phyloP scores from a whole-genome alignment of 2,113 vertebrate species.

The Datnioides undecimradiatus region DNA sequence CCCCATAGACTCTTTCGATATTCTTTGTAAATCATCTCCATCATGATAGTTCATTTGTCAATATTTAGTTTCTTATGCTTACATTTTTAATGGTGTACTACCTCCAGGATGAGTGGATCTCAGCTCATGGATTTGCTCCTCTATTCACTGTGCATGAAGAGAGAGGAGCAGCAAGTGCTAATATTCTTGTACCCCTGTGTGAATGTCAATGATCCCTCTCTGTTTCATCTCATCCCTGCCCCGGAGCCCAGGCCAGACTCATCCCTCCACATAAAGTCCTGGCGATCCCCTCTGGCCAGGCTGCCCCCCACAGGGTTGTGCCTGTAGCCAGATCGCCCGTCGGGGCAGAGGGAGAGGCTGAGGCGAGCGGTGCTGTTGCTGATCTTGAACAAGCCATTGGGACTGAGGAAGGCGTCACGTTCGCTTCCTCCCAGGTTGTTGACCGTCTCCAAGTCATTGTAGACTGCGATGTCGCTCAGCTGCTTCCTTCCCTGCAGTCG shows the following conservation, averaged over 20 bases:
- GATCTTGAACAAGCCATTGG: constrained; percentile 81
- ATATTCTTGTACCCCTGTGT: constrained; percentile 45
- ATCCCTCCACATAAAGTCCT: constrained; percentile 83
- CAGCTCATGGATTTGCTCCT: constrained; percentile 41
- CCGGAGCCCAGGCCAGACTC: constrained; percentile 60
- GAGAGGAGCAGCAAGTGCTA: constrained; percentile 78
- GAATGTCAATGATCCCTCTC: neutral
- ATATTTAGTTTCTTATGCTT: constrained; percentile 27
- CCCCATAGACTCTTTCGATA: constrained; percentile 56
- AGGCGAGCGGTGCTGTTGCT: constrained; percentile 82
- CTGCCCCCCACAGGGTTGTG: constrained; percentile 62
- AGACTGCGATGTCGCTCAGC: constrained; percentile 79
- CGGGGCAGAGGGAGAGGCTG: constrained; percentile 75
- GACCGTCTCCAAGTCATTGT: constrained; percentile 84
- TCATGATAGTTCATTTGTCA: constrained; percentile 50
- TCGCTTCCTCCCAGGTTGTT: constrained; percentile 84
- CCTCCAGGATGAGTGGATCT: constrained; percentile 39
- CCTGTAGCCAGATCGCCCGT: constrained; percentile 64
- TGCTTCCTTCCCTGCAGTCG: constrained; percentile 79
- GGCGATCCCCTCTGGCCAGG: constrained; percentile 61
- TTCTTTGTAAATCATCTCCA: constrained; percentile 58
- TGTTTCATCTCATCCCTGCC: constrained; percentile 74
- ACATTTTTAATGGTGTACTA: constrained; percentile 17
- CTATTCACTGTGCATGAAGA: constrained; percentile 37
- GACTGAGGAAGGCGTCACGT: constrained; percentile 81